phyloP scores from a whole-genome alignment of 2,888 invertebrate species.

The Melikaiella ostensackeni region DNA sequence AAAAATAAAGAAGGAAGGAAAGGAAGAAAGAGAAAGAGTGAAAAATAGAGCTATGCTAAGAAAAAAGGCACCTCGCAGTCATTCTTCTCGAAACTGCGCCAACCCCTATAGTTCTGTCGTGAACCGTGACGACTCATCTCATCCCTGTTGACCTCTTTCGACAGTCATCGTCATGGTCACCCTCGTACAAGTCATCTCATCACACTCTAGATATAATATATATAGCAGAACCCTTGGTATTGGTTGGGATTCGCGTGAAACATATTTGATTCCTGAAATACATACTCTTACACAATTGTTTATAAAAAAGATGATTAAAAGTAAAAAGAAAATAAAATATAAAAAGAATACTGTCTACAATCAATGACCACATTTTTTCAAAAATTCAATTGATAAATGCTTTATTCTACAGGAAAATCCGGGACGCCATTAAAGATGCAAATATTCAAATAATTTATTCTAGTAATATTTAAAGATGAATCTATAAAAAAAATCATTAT shows the following conservation, averaged over 20 bases:
- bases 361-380: not conserved
- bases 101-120: conserved; percentile 24
- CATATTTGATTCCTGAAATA: conserved; percentile 12
- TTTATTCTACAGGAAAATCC: conserved; percentile 1
- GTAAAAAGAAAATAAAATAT: conserved; percentile 30
- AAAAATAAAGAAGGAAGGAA: conserved; percentile 42
- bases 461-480: conserved; percentile 2
- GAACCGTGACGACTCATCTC: conserved; percentile 43
- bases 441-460: conserved; percentile 32
- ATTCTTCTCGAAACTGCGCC: conserved; percentile 14
- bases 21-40: conserved; percentile 42
- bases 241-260: conserved; percentile 55
- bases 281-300: conserved; percentile 17
- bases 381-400: conserved; percentile 1
- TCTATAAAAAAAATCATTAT: conserved; percentile 21
- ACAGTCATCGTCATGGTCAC: conserved; percentile 53
- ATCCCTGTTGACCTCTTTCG: conserved; percentile 50
- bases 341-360: conserved; percentile 5
- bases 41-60: conserved; percentile 41
- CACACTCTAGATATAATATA: conserved; percentile 29
- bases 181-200: conserved; percentile 56
- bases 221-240: conserved; percentile 54
- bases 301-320: conserved; percentile 3
- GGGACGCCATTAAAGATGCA: conserved; percentile 21
- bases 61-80: conserved; percentile 20